Conservation (phyloP, 2,888 invertebrate species). For the Stenodera caucasica region DNA sequence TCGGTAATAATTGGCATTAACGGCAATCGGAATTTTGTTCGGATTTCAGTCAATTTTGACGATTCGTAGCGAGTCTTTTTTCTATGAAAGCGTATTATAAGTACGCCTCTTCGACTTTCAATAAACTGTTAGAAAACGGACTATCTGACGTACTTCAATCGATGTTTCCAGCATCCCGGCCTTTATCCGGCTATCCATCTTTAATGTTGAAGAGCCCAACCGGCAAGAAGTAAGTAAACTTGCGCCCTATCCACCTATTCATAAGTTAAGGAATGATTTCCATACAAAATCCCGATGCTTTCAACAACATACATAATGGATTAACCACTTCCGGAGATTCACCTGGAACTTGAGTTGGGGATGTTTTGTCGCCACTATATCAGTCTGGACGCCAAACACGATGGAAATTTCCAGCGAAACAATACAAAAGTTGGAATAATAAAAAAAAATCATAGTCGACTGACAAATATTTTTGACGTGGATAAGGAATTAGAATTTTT, state of each 20-base stretch:
- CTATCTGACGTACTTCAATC: not conserved
- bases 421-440: not conserved
- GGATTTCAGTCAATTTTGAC: no score
- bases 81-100: not conserved
- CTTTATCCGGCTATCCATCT: conserved; percentile 21
- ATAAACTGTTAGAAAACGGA: conserved; percentile 20
- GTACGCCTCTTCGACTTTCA: conserved; percentile 16
- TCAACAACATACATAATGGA: conserved; percentile 50
- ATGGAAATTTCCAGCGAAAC: conserved; percentile 14
- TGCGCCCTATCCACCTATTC: conserved; percentile 36
- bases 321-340: conserved; percentile 48
- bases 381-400: conserved; percentile 32
- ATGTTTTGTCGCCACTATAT: conserved; percentile 24
- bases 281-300: conserved; percentile 47
- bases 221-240: conserved; percentile 28
- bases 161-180: not conserved
- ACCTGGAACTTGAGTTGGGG: conserved; percentile 40
- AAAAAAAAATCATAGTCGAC: not conserved
- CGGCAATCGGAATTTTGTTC: no score
- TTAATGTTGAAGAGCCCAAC: conserved; percentile 18
- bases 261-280: conserved; percentile 46
- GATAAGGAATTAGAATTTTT: not conserved
- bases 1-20: no score
- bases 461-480: not conserved
- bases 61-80: no score